Conservation (phyloP, 1,140 invertebrate species). For the Calosoma granatense region DNA sequence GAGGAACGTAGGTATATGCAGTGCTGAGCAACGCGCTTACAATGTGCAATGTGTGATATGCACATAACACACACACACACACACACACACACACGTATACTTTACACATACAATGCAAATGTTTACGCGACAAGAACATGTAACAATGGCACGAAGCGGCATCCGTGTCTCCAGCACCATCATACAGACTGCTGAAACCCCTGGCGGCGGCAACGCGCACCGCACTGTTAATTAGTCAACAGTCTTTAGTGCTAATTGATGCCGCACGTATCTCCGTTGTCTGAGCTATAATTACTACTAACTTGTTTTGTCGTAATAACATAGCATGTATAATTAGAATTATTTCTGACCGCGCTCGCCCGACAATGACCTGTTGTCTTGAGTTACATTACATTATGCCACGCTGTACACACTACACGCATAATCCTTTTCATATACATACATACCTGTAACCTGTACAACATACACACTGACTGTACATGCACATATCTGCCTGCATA, state of each 20-base stretch:
- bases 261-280: slow-evolving; percentile 13
- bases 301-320: slow-evolving; percentile 17
- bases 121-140: too few species aligned
- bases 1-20: not conserved
- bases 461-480: too few species aligned
- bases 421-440: too few species aligned
- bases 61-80: not conserved
- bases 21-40: not conserved
- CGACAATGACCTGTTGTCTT: slow-evolving; percentile 6
- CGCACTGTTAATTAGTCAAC: slow-evolving; percentile 5
- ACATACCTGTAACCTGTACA: too few species aligned
- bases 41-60: not conserved
- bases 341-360: slow-evolving; percentile 11
- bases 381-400: not conserved
- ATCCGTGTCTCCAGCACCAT: not conserved
- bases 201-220: not conserved
- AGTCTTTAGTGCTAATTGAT: slow-evolving; percentile 15
- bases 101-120: too few species aligned
- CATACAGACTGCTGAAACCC: not conserved
- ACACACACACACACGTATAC: too few species aligned
- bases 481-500: too few species aligned
- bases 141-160: not conserved
- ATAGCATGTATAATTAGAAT: slow-evolving; percentile 16
- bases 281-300: slow-evolving; percentile 15
- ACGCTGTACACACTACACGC: too few species aligned